Evolutionary conservation across 2,888 invertebrate genomes (phyloP), one percentile per base, ranked within the genome.

Genomic region (Pseudococcus longispinus): DNA sequence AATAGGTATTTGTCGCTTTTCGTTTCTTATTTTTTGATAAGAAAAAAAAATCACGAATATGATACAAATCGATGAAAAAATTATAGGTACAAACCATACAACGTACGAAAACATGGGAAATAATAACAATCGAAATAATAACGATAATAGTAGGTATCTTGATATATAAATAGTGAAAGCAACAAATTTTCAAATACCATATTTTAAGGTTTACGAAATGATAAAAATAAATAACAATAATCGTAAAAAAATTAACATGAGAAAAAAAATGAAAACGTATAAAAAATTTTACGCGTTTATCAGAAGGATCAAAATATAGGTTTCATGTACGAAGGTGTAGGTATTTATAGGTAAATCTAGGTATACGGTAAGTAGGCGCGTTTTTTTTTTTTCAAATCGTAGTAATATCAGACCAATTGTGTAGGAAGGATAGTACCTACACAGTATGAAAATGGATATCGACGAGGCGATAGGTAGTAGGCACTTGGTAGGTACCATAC

Each of bases 231-330:
- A 70, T 70, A 70, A 70, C 70, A 70, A 70, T 70, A 29, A 70
- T 70, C 18, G 70, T 70, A 70, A 70, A 70, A 70, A 70, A 70
- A 70, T 70, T 70, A 70, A 70, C 70, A 70, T 70, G 70, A 70
- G 70, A 70, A 70, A 70, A 60, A 70, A 70, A 70, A 70, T 70
- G 70, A 70, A 70, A 70, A 70, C 29, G 29, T 70, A 70, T 70
- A 70, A 70, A 70, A n/a, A 70, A 70, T 29, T 70, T 70, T 70
- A 32, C 70, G 70, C 70, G 29, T 70, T 70, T 18, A 70, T 70
- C 29, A 70, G 26, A 26, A 32, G 29, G 29, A 32, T 70, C 60
- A 70, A 70, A 70, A 70, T 29, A 32, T 29, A 70, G 29, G 70
- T 70, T 60, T 60, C 13, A 20, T 55, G 23, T 37, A 37, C 37